Percentiles rank a stretch among this genome's conserved stretches.
Evolutionary conservation across 2,797 vertebrate genomes (phyloP).

Genomic region (Enteromius radiatus): DNA sequence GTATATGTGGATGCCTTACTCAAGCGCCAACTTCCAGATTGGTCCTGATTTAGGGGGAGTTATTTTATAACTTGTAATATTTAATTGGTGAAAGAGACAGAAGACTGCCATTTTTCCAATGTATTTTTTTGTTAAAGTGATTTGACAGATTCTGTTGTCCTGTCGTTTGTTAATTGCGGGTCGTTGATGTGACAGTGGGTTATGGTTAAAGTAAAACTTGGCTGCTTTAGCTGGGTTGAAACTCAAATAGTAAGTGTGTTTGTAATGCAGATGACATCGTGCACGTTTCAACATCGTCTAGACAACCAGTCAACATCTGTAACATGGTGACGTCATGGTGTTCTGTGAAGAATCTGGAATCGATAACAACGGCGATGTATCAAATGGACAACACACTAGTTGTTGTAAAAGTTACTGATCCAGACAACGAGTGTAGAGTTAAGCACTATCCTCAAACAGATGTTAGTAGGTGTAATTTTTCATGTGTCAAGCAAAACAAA

Average conservation of each 20-base stretch:
- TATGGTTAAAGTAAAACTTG: background rate
- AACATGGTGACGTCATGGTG: background rate
- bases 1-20: conserved; percentile 61
- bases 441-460: background rate
- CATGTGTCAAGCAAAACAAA: background rate
- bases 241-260: background rate
- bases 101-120: conserved; percentile 59
- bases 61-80: conserved; percentile 63
- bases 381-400: background rate
- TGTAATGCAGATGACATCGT: background rate
- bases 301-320: background rate
- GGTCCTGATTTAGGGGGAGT: conserved; percentile 62
- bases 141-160: conserved; percentile 61
- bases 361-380: background rate
- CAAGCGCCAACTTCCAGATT: conserved; percentile 63
- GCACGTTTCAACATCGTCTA: background rate
- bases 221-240: background rate
- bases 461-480: background rate
- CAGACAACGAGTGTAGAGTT: no score
- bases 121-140: conserved; percentile 67
- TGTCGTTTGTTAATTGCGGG: conserved; percentile 58
- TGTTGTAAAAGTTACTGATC: background rate
- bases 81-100: conserved; percentile 76
- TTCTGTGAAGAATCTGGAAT: no score
- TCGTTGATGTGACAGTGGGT: conserved; percentile 18